Percentiles rank a stretch among this genome's conserved stretches.
Evolutionary conservation across 2,888 invertebrate genomes (phyloP).

Genomic region (Chesias legatella): DNA sequence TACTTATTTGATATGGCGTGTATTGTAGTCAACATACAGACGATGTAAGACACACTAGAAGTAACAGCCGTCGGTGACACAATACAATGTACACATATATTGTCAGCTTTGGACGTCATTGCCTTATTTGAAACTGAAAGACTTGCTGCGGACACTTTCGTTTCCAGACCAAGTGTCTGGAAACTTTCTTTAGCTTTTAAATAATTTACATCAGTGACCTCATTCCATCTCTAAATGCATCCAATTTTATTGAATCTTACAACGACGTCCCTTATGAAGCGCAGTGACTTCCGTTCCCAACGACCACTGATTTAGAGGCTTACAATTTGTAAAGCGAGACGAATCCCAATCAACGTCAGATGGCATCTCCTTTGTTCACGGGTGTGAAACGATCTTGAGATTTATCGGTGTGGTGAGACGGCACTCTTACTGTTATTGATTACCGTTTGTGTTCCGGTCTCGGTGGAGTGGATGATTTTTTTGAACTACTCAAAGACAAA

Average conservation of each 20-base stretch:
- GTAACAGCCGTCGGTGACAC: no score
- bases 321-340: constrained; percentile 53
- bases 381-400: constrained; percentile 28
- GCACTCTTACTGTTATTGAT: constrained; percentile 20
- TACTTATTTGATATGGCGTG: no score
- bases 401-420: constrained; percentile 16
- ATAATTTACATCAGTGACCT: no score
- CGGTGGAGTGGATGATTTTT: constrained; percentile 1
- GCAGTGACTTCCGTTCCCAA: constrained; percentile 47
- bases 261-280: constrained; percentile 28
- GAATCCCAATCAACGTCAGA: constrained; percentile 52
- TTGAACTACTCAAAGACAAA: constrained; percentile 4
- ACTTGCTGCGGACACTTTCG: no score
- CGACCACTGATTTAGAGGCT: constrained; percentile 52
- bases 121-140: no score
- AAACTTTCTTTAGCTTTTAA: no score
- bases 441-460: constrained; percentile 7
- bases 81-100: no score
- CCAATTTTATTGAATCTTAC: constrained; percentile 9
- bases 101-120: no score
- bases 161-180: no score
- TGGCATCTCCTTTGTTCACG: constrained; percentile 37
- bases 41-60: no score
- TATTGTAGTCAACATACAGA: no score
- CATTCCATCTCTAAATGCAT: constrained; percentile 2